Evolutionary conservation across 2,113 vertebrate species (phyloP).

Genomic region (Monarcha castaneiventris): DNA sequence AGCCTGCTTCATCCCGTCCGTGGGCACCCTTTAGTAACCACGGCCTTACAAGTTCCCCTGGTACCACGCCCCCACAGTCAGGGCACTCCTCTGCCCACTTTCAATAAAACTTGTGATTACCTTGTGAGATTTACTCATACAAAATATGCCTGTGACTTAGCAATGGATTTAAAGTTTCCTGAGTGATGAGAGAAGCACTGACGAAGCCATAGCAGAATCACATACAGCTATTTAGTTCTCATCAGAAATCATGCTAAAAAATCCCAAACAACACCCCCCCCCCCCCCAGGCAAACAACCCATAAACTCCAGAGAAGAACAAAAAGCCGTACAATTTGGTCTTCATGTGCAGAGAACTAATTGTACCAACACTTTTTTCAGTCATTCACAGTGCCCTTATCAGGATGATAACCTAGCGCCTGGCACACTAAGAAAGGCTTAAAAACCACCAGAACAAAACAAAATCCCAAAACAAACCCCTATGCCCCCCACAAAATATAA

Average conservation of each 20-base stretch:
- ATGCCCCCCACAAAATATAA: background rate
- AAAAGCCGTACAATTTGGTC: background rate
- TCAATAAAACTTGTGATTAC: background rate
- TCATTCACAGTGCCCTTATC: background rate
- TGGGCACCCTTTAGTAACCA: background rate
- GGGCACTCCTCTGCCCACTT: background rate
- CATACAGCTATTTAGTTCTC: background rate
- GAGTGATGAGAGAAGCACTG: background rate
- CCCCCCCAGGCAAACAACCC: background rate
- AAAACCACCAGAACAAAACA: background rate
- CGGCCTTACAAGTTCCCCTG: background rate
- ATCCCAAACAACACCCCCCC: background rate
- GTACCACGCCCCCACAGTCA: fast-evolving
- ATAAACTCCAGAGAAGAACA: background rate
- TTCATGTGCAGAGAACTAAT: background rate
- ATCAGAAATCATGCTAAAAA: background rate
- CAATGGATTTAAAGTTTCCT: background rate
- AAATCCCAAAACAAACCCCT: background rate
- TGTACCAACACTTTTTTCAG: background rate
- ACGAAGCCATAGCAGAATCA: background rate
- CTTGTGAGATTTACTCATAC: background rate
- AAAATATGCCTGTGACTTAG: background rate
- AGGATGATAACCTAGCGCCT: background rate
- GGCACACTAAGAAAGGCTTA: background rate
- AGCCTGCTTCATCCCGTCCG: background rate